Base-by-base conservation (phyloP, 2,113 vertebrate genomes). In the Gadus chalcogrammus region DNA sequence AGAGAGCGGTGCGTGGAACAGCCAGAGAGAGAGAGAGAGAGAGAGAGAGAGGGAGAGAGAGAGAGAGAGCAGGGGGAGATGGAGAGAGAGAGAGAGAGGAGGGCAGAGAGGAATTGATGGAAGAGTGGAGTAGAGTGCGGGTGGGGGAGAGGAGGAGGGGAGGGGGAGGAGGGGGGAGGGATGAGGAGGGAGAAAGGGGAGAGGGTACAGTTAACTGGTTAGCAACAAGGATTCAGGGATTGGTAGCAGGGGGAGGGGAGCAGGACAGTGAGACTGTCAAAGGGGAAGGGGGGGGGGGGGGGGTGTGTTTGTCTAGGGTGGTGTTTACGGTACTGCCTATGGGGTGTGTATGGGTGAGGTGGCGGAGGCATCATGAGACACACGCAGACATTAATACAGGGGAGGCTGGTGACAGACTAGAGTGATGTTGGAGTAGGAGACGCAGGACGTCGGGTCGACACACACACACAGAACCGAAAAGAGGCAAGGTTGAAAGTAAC, bases 181-280 rank as follows among this genome's bases (percentile, higher is more conserved):
- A 87, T 88, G 7, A 91, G 82, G 77, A 91, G 89, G 68, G 79
- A 75, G 82, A 88, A 69, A 88, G 69, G 84, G 87, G 79, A 92
- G 86, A 91, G 86, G 89, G 91, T 76, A 91, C 79, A 89, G 82
- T 93, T 88, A 87, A 89, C 83, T 90, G 89, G 91, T 92, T 92
- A 90, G 88, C 92, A 91, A 84, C 80, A 83, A 92, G 90, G 90
- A 91, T 79, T 78, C 82, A 84, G 83, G 88, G 86, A 70, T 75
- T 79, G 87, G 76, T 66, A 85, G 83, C 78, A 80, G 67, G 82
- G 71, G 77, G 69, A 78, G 79, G 75, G 66, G 61, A 64, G 68
- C 31, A 31, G 11, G 38, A 38, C 69, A 28, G 15, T 35, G 52
- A 56, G 53, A 82, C 79, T 85, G 84, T 80, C 77, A 85, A 74